Evolutionary conservation across 2,888 invertebrate genomes (phyloP), one percentile per base, ranked within the genome.

Genomic region (Sarcophaga variegata): DNA sequence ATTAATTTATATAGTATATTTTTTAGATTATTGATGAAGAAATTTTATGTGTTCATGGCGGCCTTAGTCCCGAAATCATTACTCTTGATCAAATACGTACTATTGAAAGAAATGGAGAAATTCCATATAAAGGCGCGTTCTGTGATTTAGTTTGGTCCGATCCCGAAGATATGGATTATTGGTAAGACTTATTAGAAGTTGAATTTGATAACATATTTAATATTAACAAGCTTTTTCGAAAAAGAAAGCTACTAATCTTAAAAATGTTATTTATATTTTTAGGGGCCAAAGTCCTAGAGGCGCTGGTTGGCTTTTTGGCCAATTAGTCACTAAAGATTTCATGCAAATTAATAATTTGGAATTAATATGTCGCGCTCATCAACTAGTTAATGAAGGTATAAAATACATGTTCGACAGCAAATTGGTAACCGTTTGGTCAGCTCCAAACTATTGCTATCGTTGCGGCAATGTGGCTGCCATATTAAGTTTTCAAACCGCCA

Each of bases 111-210:
- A 98, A 99, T 94, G 98, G 98, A 93, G 99, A 99, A 95, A 99
- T 99, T 92, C 99, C 99, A 66, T 98, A 99, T 92, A 98, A 98
- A 95, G 99, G 99, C 87, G 97, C 98, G 72, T 98, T 99, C 93
- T 99, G 99, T 95, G 99, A 99, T 95, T 95, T 99, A 89, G 97
- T 99, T 76, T 99, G 99, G 99, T 99, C 99, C 5, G 99, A 99
- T 94, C 99, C 99, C 54, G 99, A 99, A 92, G 99, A 99, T 92
- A 97, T 99, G 81, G 97, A 98, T 87, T 96, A 96, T 90, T 99
- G 99, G 98, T 95, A 93, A 91, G 93, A 80, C 20, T 37, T 37
- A 37, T 8, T 37, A 37, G 37, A 8, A 37, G 37, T 37, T 10
- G 37, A 81, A 74, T 47, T 37, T 22, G 25, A 22, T 45, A 5